Evolutionary conservation across 1,140 invertebrate genomes (phyloP), one percentile per base, ranked within the genome.

Genomic region (Homarus americanus): DNA sequence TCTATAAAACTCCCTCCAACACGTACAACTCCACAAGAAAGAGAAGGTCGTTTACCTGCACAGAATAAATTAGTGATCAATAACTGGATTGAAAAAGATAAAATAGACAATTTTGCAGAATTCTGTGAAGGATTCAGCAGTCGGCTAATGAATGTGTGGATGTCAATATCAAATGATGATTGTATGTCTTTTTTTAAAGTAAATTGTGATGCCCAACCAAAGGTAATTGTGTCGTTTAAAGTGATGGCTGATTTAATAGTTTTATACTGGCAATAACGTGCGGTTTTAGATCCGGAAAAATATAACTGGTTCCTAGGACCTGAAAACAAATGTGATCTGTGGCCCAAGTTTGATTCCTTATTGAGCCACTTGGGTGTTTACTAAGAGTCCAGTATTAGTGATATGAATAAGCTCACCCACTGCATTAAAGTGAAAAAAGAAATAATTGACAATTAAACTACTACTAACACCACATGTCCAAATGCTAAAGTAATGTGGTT

Each of bases 331-430:
- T 72, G 66, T 20, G 4, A 72, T 20, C 66, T 9, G 66, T 72
- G 66, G 66, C 20, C 66, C 20, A 72, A 72, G 66, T 72, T 72
- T 72, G 66, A 72, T 20, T 72, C 7, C 7, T 24, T 72, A 20
- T 72, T 24, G 66, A 72, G 24, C 20, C 66, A 72, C 66, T 72
- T 72, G 66, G 66, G 66, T 72, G 66, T 7, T 72, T 72, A 72
- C 20, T 4, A 72, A 72, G 66, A 34, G 4, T 4, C 32, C 32
- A 34, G 32, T 28, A 72, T 72, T 20, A 72, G 5, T 72, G 7
- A 72, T 7, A 24, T 28, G 66, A 4, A 72, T 72, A 72, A 72
- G 66, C 24, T 72, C 66, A 72, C 20, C 4, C 20, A 72, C 20
- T 72, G 7, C 20, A 72, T 72, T 4, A 72, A 20, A 7, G 66